Conservation (phyloP, 2,888 invertebrate species). For the Caenorhabditis doughertyi region DNA sequence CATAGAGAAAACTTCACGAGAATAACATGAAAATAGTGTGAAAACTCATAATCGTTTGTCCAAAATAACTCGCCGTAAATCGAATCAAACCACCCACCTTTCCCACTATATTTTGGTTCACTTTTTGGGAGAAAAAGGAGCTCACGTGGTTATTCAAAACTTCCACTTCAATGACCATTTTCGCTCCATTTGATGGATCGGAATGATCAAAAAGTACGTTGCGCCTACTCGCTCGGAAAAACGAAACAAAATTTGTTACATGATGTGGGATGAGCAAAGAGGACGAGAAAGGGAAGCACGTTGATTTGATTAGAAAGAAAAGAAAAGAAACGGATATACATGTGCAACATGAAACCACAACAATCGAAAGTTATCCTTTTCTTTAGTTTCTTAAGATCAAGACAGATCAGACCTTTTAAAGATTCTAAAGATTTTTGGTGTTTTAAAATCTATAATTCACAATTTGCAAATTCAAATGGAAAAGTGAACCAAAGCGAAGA, state of each 20-base stretch:
- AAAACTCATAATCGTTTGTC: conserved; percentile 26
- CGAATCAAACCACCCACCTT: conserved; percentile 27
- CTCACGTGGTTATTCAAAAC: conserved; percentile 32
- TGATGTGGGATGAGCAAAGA: conserved; percentile 12
- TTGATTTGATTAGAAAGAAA: conserved; percentile 54
- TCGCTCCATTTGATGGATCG: conserved; percentile 49
- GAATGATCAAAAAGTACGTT: conserved; percentile 58
- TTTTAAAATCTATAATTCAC: background rate
- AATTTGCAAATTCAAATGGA: background rate
- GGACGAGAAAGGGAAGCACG: conserved; percentile 26
- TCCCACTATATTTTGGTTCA: conserved; percentile 19
- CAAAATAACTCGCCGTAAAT: conserved; percentile 17
- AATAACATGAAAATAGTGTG: conserved; percentile 4
- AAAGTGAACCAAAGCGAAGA: background rate
- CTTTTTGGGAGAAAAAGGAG: conserved; percentile 5
- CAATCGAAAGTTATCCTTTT: conserved; percentile 12
- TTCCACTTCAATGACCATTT: conserved; percentile 45
- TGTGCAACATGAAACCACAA: conserved; percentile 46
- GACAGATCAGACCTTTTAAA: background rate
- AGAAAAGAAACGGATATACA: conserved; percentile 15
- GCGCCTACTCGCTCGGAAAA: conserved; percentile 59
- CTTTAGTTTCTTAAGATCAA: background rate
- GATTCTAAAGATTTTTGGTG: background rate
- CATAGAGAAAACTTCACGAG: background rate
- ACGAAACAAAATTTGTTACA: conserved; percentile 18